These are phyloP conservation scores for Orchestes rusci DNA, from an alignment of 2,888 invertebrate species.

Conservation along the genomic window DNA sequence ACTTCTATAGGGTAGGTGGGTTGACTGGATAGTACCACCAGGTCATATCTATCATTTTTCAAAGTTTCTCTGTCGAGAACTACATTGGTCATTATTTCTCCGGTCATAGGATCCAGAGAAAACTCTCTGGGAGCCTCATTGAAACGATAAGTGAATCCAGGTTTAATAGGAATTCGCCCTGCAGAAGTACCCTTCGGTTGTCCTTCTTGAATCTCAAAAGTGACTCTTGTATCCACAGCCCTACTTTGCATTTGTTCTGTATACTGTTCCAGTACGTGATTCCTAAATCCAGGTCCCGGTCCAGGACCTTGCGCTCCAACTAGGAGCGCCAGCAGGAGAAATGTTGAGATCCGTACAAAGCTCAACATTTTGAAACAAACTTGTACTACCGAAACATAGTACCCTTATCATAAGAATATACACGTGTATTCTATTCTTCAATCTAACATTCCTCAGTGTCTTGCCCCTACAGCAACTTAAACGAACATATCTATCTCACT, in stretches of 20 bases:
- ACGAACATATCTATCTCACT: constrained; percentile 30
- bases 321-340: constrained; percentile 29
- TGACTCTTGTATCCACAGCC: constrained; percentile 79
- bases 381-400: constrained; percentile 5
- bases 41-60: constrained; percentile 72
- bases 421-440: constrained; percentile 41
- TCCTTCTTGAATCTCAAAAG: constrained; percentile 80
- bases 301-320: constrained; percentile 40
- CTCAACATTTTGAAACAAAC: constrained; percentile 10
- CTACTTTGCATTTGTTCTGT: constrained; percentile 75
- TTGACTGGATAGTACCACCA: constrained; percentile 86
- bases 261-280: constrained; percentile 11
- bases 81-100: constrained; percentile 75
- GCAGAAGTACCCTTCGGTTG: constrained; percentile 76
- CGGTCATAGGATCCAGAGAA: constrained; percentile 71
- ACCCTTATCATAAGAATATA: constrained; percentile 27
- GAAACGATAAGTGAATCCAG: constrained; percentile 86
- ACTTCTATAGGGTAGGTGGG: constrained; percentile 91
- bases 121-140: constrained; percentile 89
- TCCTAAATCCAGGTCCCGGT: constrained; percentile 37
- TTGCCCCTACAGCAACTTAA: constrained; percentile 35
- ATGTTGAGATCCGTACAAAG: constrained; percentile 9
- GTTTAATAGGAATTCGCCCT: constrained; percentile 79
- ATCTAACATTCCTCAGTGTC: constrained; percentile 44
- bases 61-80: constrained; percentile 81